Percentiles rank a stretch among this genome's conserved stretches.
Evolutionary conservation across 2,888 invertebrate genomes (phyloP).

Genomic region (Maniola hyperantus): DNA sequence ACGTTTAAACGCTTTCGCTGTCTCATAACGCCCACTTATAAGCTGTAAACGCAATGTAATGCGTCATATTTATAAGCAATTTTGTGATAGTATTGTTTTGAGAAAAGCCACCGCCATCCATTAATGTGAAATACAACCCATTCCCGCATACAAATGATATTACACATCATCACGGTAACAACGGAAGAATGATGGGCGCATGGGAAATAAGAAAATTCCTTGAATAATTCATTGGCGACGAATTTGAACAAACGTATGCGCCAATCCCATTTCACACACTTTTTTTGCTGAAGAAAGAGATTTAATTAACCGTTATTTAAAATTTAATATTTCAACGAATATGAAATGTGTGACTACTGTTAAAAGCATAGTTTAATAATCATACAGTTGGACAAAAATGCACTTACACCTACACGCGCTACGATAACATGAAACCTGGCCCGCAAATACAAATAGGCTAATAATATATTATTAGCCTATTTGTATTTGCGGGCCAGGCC

Average conservation of each 20-base stretch:
- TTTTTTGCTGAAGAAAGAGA: neutral
- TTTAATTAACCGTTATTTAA: neutral
- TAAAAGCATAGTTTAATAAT: neutral
- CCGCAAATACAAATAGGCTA: too few relatives aligned
- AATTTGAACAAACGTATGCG: slow-evolving; percentile 24
- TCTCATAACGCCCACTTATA: too few relatives aligned
- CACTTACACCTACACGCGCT: neutral
- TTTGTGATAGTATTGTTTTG: slow-evolving; percentile 2
- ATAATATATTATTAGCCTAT: too few relatives aligned
- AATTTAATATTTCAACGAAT: neutral
- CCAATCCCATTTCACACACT: neutral
- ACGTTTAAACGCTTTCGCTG: too few relatives aligned
- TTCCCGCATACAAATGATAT: slow-evolving; percentile 20
- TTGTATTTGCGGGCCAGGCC: too few relatives aligned
- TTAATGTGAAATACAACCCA: slow-evolving; percentile 16
- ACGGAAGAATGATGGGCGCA: slow-evolving; percentile 19
- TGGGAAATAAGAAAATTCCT: slow-evolving; percentile 29
- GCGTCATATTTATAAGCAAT: neutral
- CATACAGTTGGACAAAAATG: neutral
- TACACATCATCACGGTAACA: slow-evolving; percentile 11
- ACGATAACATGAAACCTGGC: too few relatives aligned
- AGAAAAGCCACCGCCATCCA: neutral
- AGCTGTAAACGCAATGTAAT: neutral
- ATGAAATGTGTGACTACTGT: neutral
- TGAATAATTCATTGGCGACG: slow-evolving; percentile 27